Evolutionary conservation across 2,888 invertebrate species (phyloP), one percentile per base, ranked within the genome.

Genomic region (Pollenia amentaria): DNA sequence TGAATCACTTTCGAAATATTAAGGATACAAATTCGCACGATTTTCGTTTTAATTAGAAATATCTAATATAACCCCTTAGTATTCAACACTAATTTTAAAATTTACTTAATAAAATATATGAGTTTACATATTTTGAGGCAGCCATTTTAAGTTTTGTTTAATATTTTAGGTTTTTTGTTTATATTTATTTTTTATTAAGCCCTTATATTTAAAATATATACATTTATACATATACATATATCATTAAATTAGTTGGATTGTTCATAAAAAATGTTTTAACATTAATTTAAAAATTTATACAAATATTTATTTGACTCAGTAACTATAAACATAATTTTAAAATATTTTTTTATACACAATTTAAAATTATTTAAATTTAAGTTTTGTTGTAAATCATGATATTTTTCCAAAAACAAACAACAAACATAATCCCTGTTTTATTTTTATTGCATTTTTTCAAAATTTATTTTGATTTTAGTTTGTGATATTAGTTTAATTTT

Each of bases 401-500:
- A 29, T 6, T 29, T 29, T 29, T 29, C 29, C 4, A 29, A 29
- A 29, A 29, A 29, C 29, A 29, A 29, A 29, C 29, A 29, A 29
- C 29, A 29, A 29, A 29, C 29, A 29, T 29, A 29, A 29, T 29
- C 29, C 29, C 29, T 29, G 29, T 29, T 29, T 29, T 29, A 29
- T 29, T 29, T n/a, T 29, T 6, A 29, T 29, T 29, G 29, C 29
- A 29, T 29, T 29, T 29, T 29, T 29, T 29, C 38, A 51, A 80
- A 85, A 70, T 44, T 81, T 65, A 65, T 65, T 80, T 76, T 18
- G 46, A 67, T 77, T 84, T 87, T 81, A 64, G 77, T 87, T 87
- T 87, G 83, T 87, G 86, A 87, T 84, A 87, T 87, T 87, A 84
- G 80, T 64, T 80, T 80, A 77, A 81, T 51, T 69, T 55, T 60